Evolutionary conservation across 2,888 invertebrate genomes (phyloP).

Genomic region (Idaea dimidiata): DNA sequence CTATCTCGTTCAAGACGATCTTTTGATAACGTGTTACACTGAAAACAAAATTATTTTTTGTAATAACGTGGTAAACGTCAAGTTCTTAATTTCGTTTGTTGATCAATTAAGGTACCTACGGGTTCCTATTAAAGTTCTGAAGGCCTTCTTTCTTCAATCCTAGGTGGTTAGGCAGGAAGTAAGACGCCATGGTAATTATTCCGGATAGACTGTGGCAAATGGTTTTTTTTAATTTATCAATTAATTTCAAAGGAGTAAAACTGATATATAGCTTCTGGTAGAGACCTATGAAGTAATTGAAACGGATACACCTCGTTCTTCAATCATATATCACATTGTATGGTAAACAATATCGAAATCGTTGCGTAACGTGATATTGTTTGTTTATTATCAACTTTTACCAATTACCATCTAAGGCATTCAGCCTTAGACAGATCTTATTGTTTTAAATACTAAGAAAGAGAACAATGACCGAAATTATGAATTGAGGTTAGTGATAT

Average conservation of each 20-base stretch:
- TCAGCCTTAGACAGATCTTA: conserved; percentile 10
- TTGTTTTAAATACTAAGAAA: conserved; percentile 11
- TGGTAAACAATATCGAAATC: conserved; percentile 54
- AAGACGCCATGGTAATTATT: too few relatives aligned
- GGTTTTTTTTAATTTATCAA: neutral
- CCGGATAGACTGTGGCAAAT: too few relatives aligned
- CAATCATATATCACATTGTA: conserved; percentile 64
- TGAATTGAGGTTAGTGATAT: neutral
- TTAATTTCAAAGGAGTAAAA: neutral
- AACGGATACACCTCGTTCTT: conserved; percentile 35
- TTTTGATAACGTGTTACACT: neutral
- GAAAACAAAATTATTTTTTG: too few relatives aligned
- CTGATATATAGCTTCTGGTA: too few relatives aligned
- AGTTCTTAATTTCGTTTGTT: too few relatives aligned
- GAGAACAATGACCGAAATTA: neutral
- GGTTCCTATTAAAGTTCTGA: too few relatives aligned
- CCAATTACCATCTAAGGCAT: conserved; percentile 34
- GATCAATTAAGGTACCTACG: too few relatives aligned
- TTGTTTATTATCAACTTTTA: conserved; percentile 40
- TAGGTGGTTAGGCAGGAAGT: too few relatives aligned
- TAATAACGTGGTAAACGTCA: too few relatives aligned
- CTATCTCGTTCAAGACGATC: neutral
- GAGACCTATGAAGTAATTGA: conserved; percentile 9
- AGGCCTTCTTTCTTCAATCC: too few relatives aligned
- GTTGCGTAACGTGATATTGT: conserved; percentile 37